Evolutionary conservation across 2,113 vertebrate genomes (phyloP), one percentile per base, ranked within the genome.

Genomic region (Ceratotherium simum): DNA sequence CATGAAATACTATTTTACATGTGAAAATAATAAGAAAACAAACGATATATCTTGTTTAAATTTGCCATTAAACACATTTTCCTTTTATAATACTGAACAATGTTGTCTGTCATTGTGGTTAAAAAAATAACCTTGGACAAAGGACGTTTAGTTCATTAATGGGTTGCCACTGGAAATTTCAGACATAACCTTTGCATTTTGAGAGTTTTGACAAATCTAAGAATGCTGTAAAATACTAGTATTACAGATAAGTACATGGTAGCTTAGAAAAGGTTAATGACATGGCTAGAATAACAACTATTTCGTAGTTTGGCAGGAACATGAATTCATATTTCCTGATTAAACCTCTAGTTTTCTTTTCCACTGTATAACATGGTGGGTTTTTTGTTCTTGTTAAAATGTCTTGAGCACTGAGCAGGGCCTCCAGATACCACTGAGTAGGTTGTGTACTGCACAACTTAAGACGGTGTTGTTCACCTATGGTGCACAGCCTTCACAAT

Each of bases 171-270:
- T 87, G 54, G 75, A 92, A 83, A 62, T 27, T 20, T 93, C n/a
- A 72, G 3, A 82, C 13, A 60, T 92, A 58, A 36, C 20, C 10
- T 62, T 83, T 64, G 16, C 29, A 39, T 87, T 96, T 87, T 91
- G 60, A 93, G 78, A 93, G 42, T 23, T 82, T 94, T 80, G 69
- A 65, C 80, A 82, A 36, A 85, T 78, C 78, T 76, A 14, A 80
- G 39, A 62, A 62, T 80, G 2, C 39, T 87, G 16, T 94, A 54
- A 79, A 90, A 67, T 39, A 4, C 48, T 54, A 16, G 7, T 76
- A 54, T 95, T 84, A 33, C 10, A 87, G 48, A 29, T 56, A 73
- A 76, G 54, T 80, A 65, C 6, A 5, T 0, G 2, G 48, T 79
- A 58, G 36, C 29, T 91, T 78, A 94, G 91, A 96, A 85, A 69